A percentile compares a stretch with the other conserved stretches of the same genome.
phyloP scores from a whole-genome alignment of 2,888 invertebrate species.

The Pelosia muscerda region DNA sequence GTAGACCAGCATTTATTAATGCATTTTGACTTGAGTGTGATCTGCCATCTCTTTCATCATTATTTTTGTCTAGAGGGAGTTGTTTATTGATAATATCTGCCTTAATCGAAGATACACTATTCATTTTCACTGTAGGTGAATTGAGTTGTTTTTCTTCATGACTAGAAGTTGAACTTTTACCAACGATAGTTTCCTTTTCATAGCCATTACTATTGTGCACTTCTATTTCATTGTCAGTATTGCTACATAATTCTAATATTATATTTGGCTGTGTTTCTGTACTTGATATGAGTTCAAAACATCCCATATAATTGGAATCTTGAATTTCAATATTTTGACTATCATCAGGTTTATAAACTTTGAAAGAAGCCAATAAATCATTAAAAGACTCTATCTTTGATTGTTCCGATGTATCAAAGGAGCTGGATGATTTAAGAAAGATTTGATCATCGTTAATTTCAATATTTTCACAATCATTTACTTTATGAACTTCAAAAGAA shows the following conservation, averaged over 20 bases:
- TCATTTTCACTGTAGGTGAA: background rate
- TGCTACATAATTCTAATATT: slow-evolving; percentile 1
- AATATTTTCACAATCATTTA: slow-evolving; percentile 3
- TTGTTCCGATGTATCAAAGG: slow-evolving; percentile 50
- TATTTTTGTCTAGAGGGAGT: background rate
- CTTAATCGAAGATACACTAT: background rate
- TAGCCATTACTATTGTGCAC: background rate
- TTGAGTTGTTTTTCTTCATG: background rate
- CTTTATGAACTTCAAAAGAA: slow-evolving; percentile 57
- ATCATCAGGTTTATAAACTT: slow-evolving; percentile 36
- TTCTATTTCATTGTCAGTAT: background rate
- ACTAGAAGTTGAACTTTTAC: background rate
- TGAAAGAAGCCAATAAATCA: slow-evolving; percentile 65
- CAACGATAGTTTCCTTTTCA: background rate
- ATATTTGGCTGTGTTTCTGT: background rate
- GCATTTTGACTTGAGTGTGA: slow-evolving; percentile 31
- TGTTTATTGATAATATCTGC: background rate
- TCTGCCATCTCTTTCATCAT: background rate
- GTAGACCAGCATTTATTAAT: slow-evolving; percentile 57
- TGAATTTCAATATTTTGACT: background rate
- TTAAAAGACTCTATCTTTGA: slow-evolving; percentile 60
- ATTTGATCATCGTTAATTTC: slow-evolving; percentile 23
- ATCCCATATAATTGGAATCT: background rate
- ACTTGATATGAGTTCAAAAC: slow-evolving; percentile 5
- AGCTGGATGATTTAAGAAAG: slow-evolving; percentile 58